Conservation (phyloP, 2,113 vertebrate genomes). For the Merops nubicus region DNA sequence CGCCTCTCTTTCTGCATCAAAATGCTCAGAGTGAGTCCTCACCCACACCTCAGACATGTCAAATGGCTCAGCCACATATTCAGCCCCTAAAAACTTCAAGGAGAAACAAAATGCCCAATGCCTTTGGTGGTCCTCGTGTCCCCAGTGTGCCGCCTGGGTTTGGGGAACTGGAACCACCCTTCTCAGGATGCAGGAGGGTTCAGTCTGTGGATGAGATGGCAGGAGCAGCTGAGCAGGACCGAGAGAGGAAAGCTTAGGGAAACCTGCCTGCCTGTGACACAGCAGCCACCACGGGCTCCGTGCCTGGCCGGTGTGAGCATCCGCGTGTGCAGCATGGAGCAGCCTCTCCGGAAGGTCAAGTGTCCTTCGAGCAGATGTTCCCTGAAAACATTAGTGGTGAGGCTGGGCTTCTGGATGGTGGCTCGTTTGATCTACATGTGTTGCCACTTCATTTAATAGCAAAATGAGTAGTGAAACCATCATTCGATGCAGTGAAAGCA, state of each 20-base stretch:
- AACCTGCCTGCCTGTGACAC: not conserved
- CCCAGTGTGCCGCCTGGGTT: not conserved
- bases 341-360: not conserved
- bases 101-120: not conserved
- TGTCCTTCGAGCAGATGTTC: not conserved
- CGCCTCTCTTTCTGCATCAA: not conserved
- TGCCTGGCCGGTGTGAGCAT: not conserved
- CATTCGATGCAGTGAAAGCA: not conserved
- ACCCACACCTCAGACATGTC: not conserved
- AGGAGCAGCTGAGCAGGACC: not conserved
- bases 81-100: not conserved
- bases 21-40: not conserved
- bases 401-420: not conserved
- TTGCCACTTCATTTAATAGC: not conserved
- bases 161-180: not conserved
- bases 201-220: not conserved
- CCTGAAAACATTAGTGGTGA: not conserved
- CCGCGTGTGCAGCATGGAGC: accelerated
- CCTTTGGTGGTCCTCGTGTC: not conserved
- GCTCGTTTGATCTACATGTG: not conserved
- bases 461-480: not conserved
- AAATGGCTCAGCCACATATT: not conserved
- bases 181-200: not conserved
- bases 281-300: accelerated
- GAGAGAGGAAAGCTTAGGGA: not conserved